Evolutionary conservation across 2,888 invertebrate genomes (phyloP), one percentile per base, ranked within the genome.

Genomic region (Polydrusus tereticollis): DNA sequence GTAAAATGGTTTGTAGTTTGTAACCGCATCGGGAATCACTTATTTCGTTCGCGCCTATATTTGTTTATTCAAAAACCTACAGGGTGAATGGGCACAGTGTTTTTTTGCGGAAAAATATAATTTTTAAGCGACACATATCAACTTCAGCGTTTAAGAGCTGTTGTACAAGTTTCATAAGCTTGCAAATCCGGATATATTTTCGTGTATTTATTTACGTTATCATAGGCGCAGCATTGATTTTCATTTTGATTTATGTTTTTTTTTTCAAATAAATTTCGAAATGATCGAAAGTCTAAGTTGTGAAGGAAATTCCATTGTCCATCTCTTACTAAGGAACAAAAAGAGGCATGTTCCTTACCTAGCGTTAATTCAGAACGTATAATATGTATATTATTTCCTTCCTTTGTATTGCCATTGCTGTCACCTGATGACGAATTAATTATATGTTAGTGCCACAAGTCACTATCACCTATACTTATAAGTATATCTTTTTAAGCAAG

Each of bases 11-110:
- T 52, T 20, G 52, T 29, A 52, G 21, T 38, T 52, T 20, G 52
- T 29, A 52, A 14, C 52, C 29, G 14, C 52, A 29, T 52, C 16
- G 47, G 50, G 72, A 29, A 29, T 45, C 41, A 23, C 59, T 26
- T n/a, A n/a, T n/a, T 62, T 8, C n/a, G 60, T 43, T 60, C 59
- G 14, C 50, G 52, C 50, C 64, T 64, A 29, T 64, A 29, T 69
- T 69, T 69, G 69, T 69, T 69, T 69, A 64, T 57, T 36, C 63
- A 43, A 63, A n/a, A 41, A 47, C 21, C 16, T 69, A 69, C 69
- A 69, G 69, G 55, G 69, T 47, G 69, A 62, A 20, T 33, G 45
- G 47, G 20, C 36, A 26, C 43, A 8, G 23, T 7, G 20, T 63
- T 62, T 33, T 66, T 66, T 16, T 57, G 20, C 52, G 23, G 23